phyloP scores from a whole-genome alignment of 2,113 vertebrate species.

The Gadus chalcogrammus region DNA sequence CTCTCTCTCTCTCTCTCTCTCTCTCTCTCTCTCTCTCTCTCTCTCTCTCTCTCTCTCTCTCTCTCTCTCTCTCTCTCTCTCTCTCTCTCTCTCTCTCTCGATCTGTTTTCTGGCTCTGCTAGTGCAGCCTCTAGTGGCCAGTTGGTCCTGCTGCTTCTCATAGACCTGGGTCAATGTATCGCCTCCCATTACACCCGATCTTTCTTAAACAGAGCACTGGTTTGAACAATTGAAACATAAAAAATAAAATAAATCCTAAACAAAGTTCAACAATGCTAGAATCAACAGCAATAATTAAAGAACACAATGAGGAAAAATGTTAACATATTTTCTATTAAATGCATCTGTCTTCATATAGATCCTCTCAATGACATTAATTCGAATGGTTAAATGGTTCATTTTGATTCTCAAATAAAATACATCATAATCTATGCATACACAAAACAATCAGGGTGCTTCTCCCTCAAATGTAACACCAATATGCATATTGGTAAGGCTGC shows the following conservation, averaged over 20 bases:
- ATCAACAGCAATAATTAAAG: background rate
- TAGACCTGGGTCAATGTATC: background rate
- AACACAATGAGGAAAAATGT: background rate
- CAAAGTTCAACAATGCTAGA: background rate
- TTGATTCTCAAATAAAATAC: background rate
- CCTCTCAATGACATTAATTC: background rate
- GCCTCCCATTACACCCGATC: background rate
- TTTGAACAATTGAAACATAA: too few species aligned
- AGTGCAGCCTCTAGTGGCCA: conserved; percentile 75
- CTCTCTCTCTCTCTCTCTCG: conserved; percentile 32
- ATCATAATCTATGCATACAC: too few species aligned
- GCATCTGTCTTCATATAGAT: too few species aligned
- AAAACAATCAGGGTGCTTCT: too few species aligned
- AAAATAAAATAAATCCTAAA: background rate
- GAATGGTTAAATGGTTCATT: background rate
- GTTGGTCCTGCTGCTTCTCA: conserved; percentile 28
- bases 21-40: conserved; percentile 33
- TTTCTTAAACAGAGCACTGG: too few species aligned
- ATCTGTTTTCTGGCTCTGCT: conserved; percentile 46
- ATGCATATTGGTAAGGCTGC: too few species aligned
- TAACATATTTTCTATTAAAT: too few species aligned
- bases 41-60: conserved; percentile 44
- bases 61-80: conserved; percentile 28
- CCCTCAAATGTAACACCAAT: too few species aligned
- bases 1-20: conserved; percentile 23